A percentile compares a stretch with the other conserved stretches of the same genome.
Evolutionary conservation across 2,113 vertebrate species (phyloP).

Genomic region (Tachuris rubrigastra): DNA sequence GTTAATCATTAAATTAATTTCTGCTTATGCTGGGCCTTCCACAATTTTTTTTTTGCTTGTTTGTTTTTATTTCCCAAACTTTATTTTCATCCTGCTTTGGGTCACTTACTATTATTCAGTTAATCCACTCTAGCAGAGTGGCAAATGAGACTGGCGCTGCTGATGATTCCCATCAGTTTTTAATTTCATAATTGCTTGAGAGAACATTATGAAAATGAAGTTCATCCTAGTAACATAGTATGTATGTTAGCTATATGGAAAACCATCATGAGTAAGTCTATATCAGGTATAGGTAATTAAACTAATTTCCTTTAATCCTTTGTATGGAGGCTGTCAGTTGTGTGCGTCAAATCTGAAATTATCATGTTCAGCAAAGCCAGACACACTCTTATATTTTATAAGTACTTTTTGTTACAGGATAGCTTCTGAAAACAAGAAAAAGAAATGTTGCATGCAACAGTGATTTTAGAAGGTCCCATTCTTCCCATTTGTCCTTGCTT

Average conservation of each 20-base stretch:
- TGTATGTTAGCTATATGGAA: neutral
- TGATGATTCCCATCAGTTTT: neutral
- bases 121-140: neutral
- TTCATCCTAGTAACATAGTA: neutral
- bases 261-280: neutral
- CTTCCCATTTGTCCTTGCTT: neutral
- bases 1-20: neutral
- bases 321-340: neutral
- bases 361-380: neutral
- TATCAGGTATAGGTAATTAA: neutral
- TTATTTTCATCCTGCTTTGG: neutral
- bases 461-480: neutral
- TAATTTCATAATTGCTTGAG: neutral
- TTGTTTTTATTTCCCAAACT: neutral
- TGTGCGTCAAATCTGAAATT: neutral
- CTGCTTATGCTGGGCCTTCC: neutral
- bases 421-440: neutral
- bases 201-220: neutral
- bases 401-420: neutral
- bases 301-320: neutral
- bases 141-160: neutral
- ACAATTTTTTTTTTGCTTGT: neutral
- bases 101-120: neutral
- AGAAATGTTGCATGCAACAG: neutral
- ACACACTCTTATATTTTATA: neutral